phyloP scores from a whole-genome alignment of 2,797 vertebrate species.

The Helicolenus hilgendorfi region DNA sequence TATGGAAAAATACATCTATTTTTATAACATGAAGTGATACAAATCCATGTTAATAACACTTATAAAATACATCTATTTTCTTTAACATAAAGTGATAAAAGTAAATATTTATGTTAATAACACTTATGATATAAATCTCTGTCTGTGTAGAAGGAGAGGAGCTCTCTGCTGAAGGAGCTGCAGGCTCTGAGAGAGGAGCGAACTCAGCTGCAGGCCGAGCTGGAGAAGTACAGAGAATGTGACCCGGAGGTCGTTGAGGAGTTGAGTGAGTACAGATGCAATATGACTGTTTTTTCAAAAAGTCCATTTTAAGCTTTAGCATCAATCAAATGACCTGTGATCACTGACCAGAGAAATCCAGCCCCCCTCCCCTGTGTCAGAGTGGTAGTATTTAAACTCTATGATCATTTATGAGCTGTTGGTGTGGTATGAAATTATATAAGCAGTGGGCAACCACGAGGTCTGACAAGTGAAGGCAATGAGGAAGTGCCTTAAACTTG shows the following conservation, averaged over 20 bases:
- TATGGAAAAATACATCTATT: neutral
- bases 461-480: too few species aligned
- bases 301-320: neutral
- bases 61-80: neutral
- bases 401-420: neutral
- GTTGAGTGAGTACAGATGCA: conserved; percentile 93
- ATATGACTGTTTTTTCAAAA: neutral
- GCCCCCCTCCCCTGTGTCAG: neutral
- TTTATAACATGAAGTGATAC: neutral
- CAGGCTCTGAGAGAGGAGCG: conserved; percentile 88
- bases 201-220: conserved; percentile 89
- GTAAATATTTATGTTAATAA: neutral
- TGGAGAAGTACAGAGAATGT: conserved; percentile 96
- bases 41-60: neutral
- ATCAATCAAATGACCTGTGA: neutral
- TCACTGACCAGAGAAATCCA: neutral
- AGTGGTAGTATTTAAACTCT: neutral
- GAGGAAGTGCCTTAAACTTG: too few species aligned
- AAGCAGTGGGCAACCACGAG: too few species aligned
- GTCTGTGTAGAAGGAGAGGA: conserved; percentile 90
- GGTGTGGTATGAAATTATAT: neutral
- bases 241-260: conserved; percentile 96
- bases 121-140: neutral
- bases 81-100: neutral
- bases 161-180: conserved; percentile 90